Base-by-base conservation (phyloP, 2,113 vertebrate genomes). In the Psilopogon haemacephalus region DNA sequence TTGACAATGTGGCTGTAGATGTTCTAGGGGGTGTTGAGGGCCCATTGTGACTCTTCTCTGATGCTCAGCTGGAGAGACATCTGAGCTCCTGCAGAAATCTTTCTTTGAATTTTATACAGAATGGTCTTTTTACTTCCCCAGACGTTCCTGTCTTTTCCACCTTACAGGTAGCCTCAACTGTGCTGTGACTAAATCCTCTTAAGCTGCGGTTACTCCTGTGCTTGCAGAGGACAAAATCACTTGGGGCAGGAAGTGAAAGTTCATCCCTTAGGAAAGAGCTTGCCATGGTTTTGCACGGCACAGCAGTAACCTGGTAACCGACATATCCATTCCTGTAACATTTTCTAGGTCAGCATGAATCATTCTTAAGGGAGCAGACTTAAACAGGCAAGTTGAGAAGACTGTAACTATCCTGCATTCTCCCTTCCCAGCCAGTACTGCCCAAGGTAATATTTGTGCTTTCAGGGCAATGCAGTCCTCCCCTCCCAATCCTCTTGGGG, bases 331-430 rank as follows among this genome's bases (percentile, higher is more conserved):
- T 93, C 83, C 76, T 75, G 48, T 73, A 86, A 68, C 65, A 69
- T 88, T 96, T 96, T 95, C 92, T 94, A 96, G 94, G 92, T 95
- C 95, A 96, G 86, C 16, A 0, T 54, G 90, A 88, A 68, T 93
- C 79, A 64, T 89, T 94, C 95, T 94, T 91, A 86, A 83, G 64
- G 64, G 71, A 96, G 71, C 23, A 83, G 35, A 87, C 77, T 79
- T 86, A 89, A 85, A 23, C 7, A 83, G 72, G 78, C 72, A 77
- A 55, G 21, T 56, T 70, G 75, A 74, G 63, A 89, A 56, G 33
- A 42, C 37, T 71, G 60, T 50, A 52, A 75, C n/a, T 78, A 55
- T 35, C 24, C 32, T 55, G 56, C 0, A 0, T 18, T 71, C 23
- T 15, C 7, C 16, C 16, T 77, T 82, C 55, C 50, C 3, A 13